Evolutionary conservation across 2,888 invertebrate genomes (phyloP), one percentile per base, ranked within the genome.

Genomic region (Microchrysa polita): DNA sequence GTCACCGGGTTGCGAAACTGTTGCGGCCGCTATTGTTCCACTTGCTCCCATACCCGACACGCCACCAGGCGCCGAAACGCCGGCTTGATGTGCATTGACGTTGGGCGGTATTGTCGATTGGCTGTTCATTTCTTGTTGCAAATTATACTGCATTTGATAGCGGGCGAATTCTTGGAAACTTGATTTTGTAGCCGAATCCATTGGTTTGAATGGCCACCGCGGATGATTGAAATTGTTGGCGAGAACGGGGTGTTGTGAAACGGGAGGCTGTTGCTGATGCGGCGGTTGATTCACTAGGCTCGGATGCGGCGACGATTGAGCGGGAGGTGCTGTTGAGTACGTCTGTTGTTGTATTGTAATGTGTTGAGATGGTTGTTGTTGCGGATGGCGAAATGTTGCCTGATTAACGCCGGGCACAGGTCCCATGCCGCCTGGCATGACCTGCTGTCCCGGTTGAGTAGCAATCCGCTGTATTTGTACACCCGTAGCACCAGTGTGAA

Each of bases 121-220:
- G 22, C 75, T 76, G 73, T 79, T 77, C 75, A 82, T 82, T 69
- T 83, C 87, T 79, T 89, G 89, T 69, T 87, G 85, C 42, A 89
- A 87, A 80, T 88, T 89, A 81, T 89, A 89, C 81, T 89, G 89
- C 85, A 88, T 88, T 79, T 89, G 89, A 80, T 89, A 89, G 77
- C 88, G 86, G 77, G 89, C 88, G 82, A 89, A 89, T 82, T 89
- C 89, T 86, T 88, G 89, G 79, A 88, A 88, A 82, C 89, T 89
- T 48, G 87, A 88, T 80, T 89, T 88, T 40, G 89, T 89, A 78
- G 87, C 88, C 79, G 88, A 89, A 76, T 89, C 89, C 89, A 89
- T 89, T 81, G 79, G 88, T 84, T 75, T 89, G 81, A 63, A 80
- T 60, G 79, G 88, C 81, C 77, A 89, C 77, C 79, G 88, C 84